Percentiles rank a stretch among this genome's conserved stretches.
Conservation (phyloP, 2,113 vertebrate genomes). For the Tretioscincus oriximinensis region DNA sequence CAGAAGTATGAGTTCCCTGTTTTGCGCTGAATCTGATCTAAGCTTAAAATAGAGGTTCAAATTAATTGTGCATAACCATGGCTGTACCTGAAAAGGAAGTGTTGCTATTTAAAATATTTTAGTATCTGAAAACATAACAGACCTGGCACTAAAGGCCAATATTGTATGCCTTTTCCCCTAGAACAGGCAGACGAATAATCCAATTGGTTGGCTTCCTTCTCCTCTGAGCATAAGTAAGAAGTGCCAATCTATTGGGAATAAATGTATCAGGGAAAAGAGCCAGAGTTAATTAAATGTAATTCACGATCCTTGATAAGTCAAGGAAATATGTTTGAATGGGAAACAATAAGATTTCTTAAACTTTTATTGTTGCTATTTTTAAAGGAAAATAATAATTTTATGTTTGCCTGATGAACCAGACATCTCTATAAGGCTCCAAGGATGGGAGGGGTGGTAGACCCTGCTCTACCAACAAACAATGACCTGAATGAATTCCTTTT, state of each 20-base stretch:
- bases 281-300: slow-evolving; percentile 39
- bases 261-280: not conserved
- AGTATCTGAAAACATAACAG: slow-evolving; percentile 20
- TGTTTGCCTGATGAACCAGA: slow-evolving; percentile 19
- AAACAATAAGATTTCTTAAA: not conserved
- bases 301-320: slow-evolving; percentile 10
- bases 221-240: slow-evolving; percentile 9
- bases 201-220: slow-evolving; percentile 18
- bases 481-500: slow-evolving; percentile 8
- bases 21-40: no score
- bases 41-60: not conserved
- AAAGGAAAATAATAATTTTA: slow-evolving; percentile 33
- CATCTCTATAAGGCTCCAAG: slow-evolving; percentile 34
- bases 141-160: slow-evolving; percentile 24
- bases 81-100: slow-evolving; percentile 23
- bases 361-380: slow-evolving; percentile 17
- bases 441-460: slow-evolving; percentile 17
- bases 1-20: no score
- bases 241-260: not conserved
- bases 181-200: slow-evolving; percentile 16
- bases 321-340: not conserved
- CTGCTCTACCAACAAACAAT: slow-evolving; percentile 34
- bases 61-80: not conserved
- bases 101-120: slow-evolving; percentile 27
- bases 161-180: slow-evolving; percentile 11